A percentile compares a stretch with the other conserved stretches of the same genome.
phyloP scores from a whole-genome alignment of 2,797 vertebrate species.

The Simalia tracyae region DNA sequence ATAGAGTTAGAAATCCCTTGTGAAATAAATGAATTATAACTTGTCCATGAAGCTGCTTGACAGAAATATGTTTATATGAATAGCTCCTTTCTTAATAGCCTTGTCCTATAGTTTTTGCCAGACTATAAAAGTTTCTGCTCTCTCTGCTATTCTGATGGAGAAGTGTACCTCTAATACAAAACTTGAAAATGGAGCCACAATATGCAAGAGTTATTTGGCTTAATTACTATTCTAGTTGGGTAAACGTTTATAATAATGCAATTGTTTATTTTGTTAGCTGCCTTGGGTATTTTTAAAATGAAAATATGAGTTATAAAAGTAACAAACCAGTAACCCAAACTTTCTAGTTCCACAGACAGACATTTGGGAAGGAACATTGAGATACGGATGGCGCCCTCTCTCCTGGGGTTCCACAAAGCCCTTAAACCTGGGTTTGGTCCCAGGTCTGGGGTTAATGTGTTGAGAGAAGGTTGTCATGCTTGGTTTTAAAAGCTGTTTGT shows the following conservation, averaged over 20 bases:
- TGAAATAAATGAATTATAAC: conserved; percentile 18
- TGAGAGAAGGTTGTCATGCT: background rate
- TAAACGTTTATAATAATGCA: background rate
- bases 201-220: background rate
- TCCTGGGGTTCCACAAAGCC: background rate
- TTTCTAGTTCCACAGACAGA: background rate
- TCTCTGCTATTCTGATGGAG: background rate
- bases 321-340: background rate
- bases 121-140: background rate
- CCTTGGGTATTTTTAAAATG: background rate
- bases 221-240: background rate
- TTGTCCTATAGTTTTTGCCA: background rate
- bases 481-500: background rate
- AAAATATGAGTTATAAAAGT: background rate
- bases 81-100: background rate
- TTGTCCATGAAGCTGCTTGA: conserved; percentile 1
- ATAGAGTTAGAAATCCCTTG: conserved; percentile 7
- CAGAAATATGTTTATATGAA: background rate
- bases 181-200: background rate
- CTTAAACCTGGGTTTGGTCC: background rate
- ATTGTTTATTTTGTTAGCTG: background rate
- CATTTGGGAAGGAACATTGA: background rate
- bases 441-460: background rate
- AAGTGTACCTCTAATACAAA: no score
- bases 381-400: background rate